These are phyloP conservation scores for Aphelenchoides bicaudatus DNA, from an alignment of 2,888 invertebrate species.

Conservation along the genomic window DNA sequence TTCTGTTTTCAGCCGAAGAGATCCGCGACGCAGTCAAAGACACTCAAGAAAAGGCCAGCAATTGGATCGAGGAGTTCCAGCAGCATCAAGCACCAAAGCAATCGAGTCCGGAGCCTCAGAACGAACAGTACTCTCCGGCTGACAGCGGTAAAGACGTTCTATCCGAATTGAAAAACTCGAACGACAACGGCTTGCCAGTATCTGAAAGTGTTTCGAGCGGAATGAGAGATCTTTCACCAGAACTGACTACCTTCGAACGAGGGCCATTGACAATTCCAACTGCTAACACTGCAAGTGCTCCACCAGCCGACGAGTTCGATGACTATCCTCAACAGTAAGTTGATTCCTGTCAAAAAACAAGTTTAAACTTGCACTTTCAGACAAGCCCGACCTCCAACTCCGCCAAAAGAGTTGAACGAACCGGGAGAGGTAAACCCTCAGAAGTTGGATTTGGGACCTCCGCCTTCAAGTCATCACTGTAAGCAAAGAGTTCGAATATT, in stretches of 20 bases:
- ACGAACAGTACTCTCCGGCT: constrained; percentile 28
- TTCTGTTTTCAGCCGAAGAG: background rate
- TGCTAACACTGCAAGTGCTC: constrained; percentile 25
- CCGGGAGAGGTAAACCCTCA: constrained; percentile 44
- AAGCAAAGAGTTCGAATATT: background rate
- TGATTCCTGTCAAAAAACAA: background rate
- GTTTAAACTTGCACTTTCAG: background rate
- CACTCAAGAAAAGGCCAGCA: constrained; percentile 8
- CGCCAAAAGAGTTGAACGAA: constrained; percentile 50
- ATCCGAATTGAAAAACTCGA: background rate
- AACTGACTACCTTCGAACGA: constrained; percentile 28
- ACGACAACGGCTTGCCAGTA: background rate
- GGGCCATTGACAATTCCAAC: constrained; percentile 51
- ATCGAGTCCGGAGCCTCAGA: too few species aligned
- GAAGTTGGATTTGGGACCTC: constrained; percentile 46
- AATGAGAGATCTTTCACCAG: constrained; percentile 30
- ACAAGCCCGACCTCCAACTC: constrained; percentile 52
- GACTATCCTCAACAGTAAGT: background rate
- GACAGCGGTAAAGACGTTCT: constrained; percentile 22
- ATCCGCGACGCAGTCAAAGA: constrained; percentile 17
- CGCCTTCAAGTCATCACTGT: constrained; percentile 29
- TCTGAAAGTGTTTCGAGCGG: constrained; percentile 4
- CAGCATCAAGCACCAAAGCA: too few species aligned
- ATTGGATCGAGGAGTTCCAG: constrained; percentile 3
- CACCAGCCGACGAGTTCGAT: constrained; percentile 10